A percentile compares a stretch with the other conserved stretches of the same genome.
Conservation (phyloP, 2,113 vertebrate species). For the Callopanchax toddi region DNA sequence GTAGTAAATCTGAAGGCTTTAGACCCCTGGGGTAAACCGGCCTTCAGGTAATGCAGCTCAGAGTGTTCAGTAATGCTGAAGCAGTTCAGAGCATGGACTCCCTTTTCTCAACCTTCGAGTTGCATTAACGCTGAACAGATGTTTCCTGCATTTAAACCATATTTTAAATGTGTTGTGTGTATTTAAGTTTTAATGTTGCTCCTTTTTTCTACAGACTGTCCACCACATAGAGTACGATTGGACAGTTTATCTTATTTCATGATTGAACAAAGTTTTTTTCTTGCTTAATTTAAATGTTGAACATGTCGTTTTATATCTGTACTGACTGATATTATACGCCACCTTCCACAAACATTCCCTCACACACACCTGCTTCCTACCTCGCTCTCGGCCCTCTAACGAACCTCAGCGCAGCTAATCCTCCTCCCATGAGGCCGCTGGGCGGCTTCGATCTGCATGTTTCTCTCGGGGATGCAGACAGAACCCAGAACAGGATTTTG, state of each 20-base stretch:
- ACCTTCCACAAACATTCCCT: slow-evolving; percentile 3
- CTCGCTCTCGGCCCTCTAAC: slow-evolving; percentile 32
- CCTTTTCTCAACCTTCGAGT: too few relatives aligned
- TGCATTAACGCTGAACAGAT: too few relatives aligned
- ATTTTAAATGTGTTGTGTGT: too few relatives aligned
- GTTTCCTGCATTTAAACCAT: too few relatives aligned
- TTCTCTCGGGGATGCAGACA: slow-evolving; percentile 36
- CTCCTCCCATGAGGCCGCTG: slow-evolving; percentile 19
- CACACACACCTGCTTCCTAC: slow-evolving; percentile 26
- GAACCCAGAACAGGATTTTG: slow-evolving; percentile 41
- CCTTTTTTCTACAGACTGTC: too few relatives aligned
- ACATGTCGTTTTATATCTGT: too few relatives aligned
- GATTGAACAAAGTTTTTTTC: too few relatives aligned
- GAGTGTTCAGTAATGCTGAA: background rate
- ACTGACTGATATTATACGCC: too few relatives aligned
- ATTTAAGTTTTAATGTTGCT: too few relatives aligned
- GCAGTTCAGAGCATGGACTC: background rate
- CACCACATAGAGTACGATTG: too few relatives aligned
- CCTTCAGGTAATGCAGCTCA: slow-evolving; percentile 2
- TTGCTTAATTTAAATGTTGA: too few relatives aligned
- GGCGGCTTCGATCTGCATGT: slow-evolving; percentile 51
- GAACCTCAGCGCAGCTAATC: slow-evolving; percentile 38
- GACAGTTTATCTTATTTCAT: too few relatives aligned
- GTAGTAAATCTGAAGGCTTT: background rate
- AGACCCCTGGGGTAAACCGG: background rate